Conservation (phyloP, 2,888 invertebrate species). For the Ophonus ardosiacus region DNA sequence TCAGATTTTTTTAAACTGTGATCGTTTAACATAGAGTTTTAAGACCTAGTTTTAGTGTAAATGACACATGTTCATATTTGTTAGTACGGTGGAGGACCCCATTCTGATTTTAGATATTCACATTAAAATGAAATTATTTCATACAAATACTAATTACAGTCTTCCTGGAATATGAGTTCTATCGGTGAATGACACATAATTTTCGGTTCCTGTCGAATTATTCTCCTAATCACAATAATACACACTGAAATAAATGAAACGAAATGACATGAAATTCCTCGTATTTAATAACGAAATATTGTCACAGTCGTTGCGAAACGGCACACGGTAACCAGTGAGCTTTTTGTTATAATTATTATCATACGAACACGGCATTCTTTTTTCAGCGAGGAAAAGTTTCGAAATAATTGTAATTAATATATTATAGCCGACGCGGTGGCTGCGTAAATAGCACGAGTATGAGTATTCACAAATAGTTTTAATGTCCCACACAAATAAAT, state of each 20-base stretch:
- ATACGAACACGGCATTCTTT: constrained; percentile 31
- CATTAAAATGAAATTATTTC: constrained; percentile 26
- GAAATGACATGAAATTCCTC: constrained; percentile 14
- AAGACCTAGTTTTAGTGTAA: too few relatives aligned
- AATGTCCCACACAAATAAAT: constrained; percentile 27
- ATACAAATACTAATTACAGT: constrained; percentile 14
- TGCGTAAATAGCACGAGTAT: constrained; percentile 35
- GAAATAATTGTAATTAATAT: constrained; percentile 53
- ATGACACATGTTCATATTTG: too few relatives aligned
- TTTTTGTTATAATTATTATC: constrained; percentile 51
- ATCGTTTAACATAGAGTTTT: too few relatives aligned
- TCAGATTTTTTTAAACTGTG: too few relatives aligned
- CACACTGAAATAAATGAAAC: not conserved
- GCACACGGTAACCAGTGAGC: constrained; percentile 20
- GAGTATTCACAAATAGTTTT: constrained; percentile 38
- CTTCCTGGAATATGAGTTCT: constrained; percentile 9
- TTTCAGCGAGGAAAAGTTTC: constrained; percentile 37
- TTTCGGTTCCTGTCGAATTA: constrained; percentile 43
- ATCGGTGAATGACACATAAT: constrained; percentile 51
- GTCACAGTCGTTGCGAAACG: constrained; percentile 44
- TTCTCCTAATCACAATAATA: constrained; percentile 40
- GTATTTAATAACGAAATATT: constrained; percentile 51
- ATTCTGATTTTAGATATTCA: constrained; percentile 14
- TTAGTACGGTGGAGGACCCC: too few relatives aligned
- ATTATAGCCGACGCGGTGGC: constrained; percentile 38